A percentile compares a stretch with the other conserved stretches of the same genome.
Evolutionary conservation across 1,140 invertebrate species (phyloP).

Genomic region (Drosophila ambigua): DNA sequence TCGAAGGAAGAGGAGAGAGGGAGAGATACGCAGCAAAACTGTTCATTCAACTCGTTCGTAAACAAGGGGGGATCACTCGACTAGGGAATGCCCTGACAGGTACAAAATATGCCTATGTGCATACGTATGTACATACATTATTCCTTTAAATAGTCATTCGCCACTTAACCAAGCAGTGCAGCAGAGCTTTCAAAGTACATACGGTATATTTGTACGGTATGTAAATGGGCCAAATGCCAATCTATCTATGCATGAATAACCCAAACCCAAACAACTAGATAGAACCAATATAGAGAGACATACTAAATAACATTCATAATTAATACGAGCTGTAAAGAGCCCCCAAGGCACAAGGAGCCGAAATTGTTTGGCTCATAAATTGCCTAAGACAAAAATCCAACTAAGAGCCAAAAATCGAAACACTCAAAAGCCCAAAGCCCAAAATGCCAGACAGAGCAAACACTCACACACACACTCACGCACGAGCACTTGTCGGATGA

Average conservation of each 20-base stretch:
- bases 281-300: slow-evolving; percentile 10
- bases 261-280: slow-evolving; percentile 18
- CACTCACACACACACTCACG: not conserved
- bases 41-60: slow-evolving; percentile 1
- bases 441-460: slow-evolving; percentile 41
- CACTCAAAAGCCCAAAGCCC: slow-evolving; percentile 37
- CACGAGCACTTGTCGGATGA: slow-evolving; percentile 25
- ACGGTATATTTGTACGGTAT: too few species aligned
- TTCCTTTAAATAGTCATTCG: too few species aligned
- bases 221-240: not conserved
- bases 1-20: not conserved
- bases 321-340: slow-evolving; percentile 35
- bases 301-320: slow-evolving; percentile 54
- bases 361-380: slow-evolving; percentile 68
- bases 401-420: slow-evolving; percentile 24
- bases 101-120: too few species aligned
- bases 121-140: not conserved
- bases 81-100: not conserved
- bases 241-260: not conserved
- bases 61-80: too few species aligned
- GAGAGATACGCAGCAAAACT: slow-evolving; percentile 3
- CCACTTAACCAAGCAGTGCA: too few species aligned
- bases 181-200: not conserved
- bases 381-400: slow-evolving; percentile 54
- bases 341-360: not conserved